These are phyloP conservation scores for Bellardia bayeri DNA, from an alignment of 2,888 invertebrate species.

Conservation along the genomic window DNA sequence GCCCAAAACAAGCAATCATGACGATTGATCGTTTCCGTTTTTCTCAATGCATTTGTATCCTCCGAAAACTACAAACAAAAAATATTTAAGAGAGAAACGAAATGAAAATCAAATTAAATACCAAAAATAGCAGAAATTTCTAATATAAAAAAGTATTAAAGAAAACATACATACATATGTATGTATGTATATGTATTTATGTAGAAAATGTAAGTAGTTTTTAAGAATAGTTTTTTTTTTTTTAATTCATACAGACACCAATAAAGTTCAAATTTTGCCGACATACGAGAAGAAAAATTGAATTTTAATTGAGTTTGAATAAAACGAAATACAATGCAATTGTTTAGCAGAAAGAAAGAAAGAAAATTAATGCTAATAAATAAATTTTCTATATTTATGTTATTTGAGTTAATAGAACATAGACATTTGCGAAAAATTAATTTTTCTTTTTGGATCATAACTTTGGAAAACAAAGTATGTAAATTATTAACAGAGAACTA, in stretches of 20 bases:
- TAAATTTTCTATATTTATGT: background rate
- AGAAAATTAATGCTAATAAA: background rate
- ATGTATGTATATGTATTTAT: no score
- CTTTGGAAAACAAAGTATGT: no score
- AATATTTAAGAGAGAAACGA: background rate
- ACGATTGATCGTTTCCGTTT: constrained; percentile 74
- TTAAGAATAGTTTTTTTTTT: constrained; percentile 1
- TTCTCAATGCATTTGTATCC: constrained; percentile 61
- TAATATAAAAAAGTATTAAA: background rate
- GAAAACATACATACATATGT: no score
- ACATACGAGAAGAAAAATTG: background rate
- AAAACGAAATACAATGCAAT: constrained; percentile 23
- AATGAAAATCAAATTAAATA: constrained; percentile 45
- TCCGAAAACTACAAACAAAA: constrained; percentile 15
- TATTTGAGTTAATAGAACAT: background rate
- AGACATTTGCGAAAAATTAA: background rate
- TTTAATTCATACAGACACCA: constrained; percentile 15
- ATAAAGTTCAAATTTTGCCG: background rate
- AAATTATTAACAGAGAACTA: no score
- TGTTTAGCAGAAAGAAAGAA: background rate
- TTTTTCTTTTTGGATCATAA: no score
- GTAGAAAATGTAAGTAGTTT: constrained; percentile 29
- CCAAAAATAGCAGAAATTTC: constrained; percentile 58
- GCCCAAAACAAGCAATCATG: constrained; percentile 51
- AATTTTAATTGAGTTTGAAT: background rate